Evolutionary conservation across 2,113 vertebrate species (phyloP).

Genomic region (Lophochroa leadbeateri): DNA sequence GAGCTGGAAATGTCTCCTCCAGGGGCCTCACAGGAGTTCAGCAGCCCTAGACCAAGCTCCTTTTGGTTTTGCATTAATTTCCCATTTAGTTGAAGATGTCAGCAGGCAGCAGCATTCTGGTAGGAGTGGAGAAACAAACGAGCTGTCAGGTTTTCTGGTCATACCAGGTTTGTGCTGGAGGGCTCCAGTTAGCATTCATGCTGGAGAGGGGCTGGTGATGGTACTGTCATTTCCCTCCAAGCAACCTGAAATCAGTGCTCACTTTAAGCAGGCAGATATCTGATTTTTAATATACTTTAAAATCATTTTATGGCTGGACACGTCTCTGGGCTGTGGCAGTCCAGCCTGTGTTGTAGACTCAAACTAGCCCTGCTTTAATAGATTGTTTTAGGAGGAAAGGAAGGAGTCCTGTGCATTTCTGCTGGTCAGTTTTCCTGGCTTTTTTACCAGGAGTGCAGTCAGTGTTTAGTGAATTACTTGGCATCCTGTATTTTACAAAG

Average conservation of each 20-base stretch:
- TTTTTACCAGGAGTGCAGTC: neutral
- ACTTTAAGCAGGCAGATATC: neutral
- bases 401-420: neutral
- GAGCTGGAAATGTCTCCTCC: neutral
- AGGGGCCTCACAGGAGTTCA: neutral
- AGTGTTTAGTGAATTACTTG: neutral
- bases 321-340: neutral
- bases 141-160: neutral
- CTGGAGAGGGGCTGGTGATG: neutral
- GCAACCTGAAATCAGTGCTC: fast-evolving
- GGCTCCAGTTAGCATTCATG: neutral
- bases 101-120: neutral
- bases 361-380: neutral
- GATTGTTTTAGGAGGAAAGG: neutral
- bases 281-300: neutral
- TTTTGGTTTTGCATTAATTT: neutral
- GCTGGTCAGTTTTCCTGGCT: neutral
- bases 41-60: neutral
- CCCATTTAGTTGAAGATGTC: neutral
- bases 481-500: neutral
- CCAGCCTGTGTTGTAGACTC: neutral
- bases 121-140: neutral
- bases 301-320: neutral
- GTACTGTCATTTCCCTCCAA: neutral
- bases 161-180: fast-evolving